These are phyloP conservation scores for Chlorospingus flavigularis DNA, from an alignment of 2,797 vertebrate genomes.

Conservation along the genomic window DNA sequence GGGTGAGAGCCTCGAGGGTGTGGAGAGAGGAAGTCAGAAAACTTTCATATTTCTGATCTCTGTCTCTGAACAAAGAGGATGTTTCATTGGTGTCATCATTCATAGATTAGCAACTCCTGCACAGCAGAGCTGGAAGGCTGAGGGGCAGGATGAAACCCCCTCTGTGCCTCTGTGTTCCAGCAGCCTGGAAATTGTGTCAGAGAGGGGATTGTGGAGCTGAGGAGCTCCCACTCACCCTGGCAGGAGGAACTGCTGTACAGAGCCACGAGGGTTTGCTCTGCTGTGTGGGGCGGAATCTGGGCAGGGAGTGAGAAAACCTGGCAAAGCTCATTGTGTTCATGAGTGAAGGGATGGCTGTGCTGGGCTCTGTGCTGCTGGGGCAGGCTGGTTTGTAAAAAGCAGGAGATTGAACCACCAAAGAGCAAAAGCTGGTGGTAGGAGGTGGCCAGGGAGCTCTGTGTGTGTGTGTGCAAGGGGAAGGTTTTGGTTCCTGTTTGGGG, in stretches of 20 bases:
- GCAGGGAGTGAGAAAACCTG: neutral
- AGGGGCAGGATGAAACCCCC: neutral
- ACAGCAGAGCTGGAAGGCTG: rapidly evolving
- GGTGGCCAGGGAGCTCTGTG: neutral
- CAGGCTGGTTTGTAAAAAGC: rapidly evolving
- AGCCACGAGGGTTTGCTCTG: neutral
- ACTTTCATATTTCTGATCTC: neutral
- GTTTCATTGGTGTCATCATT: neutral
- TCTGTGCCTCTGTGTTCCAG: neutral
- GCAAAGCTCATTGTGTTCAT: rapidly evolving
- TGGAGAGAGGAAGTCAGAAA: constrained; percentile 43
- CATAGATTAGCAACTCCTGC: neutral
- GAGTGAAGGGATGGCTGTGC: rapidly evolving
- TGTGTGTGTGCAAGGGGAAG: neutral
- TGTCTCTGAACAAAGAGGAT: neutral
- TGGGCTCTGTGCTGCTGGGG: neutral
- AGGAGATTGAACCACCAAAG: neutral
- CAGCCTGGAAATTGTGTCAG: neutral
- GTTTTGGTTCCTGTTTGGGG: neutral
- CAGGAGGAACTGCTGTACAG: neutral
- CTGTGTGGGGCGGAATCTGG: neutral
- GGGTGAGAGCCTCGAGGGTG: constrained; percentile 2
- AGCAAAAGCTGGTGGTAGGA: neutral
- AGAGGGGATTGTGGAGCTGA: neutral
- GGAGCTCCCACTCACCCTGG: neutral